These are phyloP conservation scores for Pyrrhia umbra DNA, from an alignment of 2,888 invertebrate species.

Conservation along the genomic window DNA sequence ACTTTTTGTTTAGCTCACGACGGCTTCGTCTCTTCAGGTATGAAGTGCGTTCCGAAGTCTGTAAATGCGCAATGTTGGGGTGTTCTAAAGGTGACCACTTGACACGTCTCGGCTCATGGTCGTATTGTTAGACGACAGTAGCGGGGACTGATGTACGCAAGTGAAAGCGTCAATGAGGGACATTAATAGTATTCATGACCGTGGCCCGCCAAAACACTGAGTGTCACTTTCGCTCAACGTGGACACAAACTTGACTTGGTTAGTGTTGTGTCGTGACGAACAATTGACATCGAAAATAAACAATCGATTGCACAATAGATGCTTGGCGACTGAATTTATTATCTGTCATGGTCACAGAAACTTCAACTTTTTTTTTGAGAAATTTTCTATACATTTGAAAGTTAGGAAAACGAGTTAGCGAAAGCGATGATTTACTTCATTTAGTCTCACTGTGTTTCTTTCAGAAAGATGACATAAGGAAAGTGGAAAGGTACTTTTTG, in stretches of 20 bases:
- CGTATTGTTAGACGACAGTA: slow-evolving; percentile 50
- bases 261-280: slow-evolving; percentile 48
- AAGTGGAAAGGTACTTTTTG: background rate
- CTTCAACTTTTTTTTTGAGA: slow-evolving; percentile 10
- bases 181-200: slow-evolving; percentile 81
- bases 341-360: slow-evolving; percentile 12
- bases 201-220: slow-evolving; percentile 74
- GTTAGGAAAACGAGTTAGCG: background rate
- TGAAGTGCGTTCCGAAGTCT: slow-evolving; percentile 10
- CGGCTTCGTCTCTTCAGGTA: slow-evolving; percentile 52
- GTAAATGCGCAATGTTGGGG: slow-evolving; percentile 24
- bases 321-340: slow-evolving; percentile 37
- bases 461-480: background rate
- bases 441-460: background rate
- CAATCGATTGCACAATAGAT: slow-evolving; percentile 58
- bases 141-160: slow-evolving; percentile 57
- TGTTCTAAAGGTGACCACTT: slow-evolving; percentile 31
- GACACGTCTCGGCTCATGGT: slow-evolving; percentile 16
- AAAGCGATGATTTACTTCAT: background rate
- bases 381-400: slow-evolving; percentile 33
- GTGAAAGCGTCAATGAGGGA: slow-evolving; percentile 85
- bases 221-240: slow-evolving; percentile 84
- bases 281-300: slow-evolving; percentile 52
- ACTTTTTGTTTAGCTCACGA: slow-evolving; percentile 60
- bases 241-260: slow-evolving; percentile 72